A percentile compares a stretch with the other conserved stretches of the same genome.
Conservation (phyloP, 2,888 invertebrate genomes). For the Harpalus rubripes region DNA sequence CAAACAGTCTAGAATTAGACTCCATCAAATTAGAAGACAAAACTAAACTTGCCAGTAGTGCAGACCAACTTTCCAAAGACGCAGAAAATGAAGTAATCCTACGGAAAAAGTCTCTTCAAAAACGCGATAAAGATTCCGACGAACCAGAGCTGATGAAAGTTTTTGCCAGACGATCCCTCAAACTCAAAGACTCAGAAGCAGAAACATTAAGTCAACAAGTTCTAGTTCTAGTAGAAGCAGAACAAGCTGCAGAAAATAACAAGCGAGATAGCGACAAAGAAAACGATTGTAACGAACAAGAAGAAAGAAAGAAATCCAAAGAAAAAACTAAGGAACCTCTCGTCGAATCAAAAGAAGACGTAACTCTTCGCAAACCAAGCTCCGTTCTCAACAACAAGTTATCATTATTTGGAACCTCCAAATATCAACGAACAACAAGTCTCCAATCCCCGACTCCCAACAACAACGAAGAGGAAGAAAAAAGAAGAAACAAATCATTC, state of each 20-base stretch:
- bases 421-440: constrained; percentile 73
- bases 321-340: constrained; percentile 72
- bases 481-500: constrained; percentile 74
- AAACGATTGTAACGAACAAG: constrained; percentile 80
- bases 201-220: constrained; percentile 82
- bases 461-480: constrained; percentile 71
- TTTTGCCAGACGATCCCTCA: constrained; percentile 88
- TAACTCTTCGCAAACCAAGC: constrained; percentile 73
- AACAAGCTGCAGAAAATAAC: constrained; percentile 77
- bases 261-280: constrained; percentile 87
- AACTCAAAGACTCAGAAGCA: constrained; percentile 86
- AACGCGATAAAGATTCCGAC: constrained; percentile 80
- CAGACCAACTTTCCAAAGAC: constrained; percentile 68
- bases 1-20: constrained; percentile 80
- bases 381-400: constrained; percentile 67
- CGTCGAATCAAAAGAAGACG: constrained; percentile 72
- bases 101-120: constrained; percentile 80
- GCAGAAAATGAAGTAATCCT: constrained; percentile 77
- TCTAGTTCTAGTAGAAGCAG: constrained; percentile 77
- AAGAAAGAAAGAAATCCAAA: constrained; percentile 75
- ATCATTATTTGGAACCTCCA: constrained; percentile 69
- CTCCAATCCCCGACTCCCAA: constrained; percentile 72
- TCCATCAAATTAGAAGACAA: constrained; percentile 72
- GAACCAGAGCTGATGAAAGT: constrained; percentile 91
- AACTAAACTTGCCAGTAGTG: constrained; percentile 44